Conservation (phyloP, 2,888 invertebrate species). For the Tortricodes alternella region DNA sequence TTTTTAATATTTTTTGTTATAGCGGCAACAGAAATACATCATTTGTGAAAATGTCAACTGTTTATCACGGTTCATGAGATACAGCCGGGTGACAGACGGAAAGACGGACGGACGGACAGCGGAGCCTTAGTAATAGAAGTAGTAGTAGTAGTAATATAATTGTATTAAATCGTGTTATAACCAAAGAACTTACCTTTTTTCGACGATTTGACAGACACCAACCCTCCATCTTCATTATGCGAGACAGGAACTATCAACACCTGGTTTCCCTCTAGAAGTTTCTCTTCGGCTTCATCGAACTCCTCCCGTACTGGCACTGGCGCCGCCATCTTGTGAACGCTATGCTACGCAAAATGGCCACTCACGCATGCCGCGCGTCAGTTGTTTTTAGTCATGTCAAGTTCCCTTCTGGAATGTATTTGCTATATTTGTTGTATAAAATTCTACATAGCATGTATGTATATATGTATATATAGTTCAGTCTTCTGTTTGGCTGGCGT, state of each 20-base stretch:
- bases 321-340: constrained; percentile 57
- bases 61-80: too few relatives aligned
- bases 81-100: too few relatives aligned
- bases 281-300: constrained; percentile 64
- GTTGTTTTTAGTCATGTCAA: constrained; percentile 32
- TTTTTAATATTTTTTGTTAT: too few relatives aligned
- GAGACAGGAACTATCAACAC: constrained; percentile 52
- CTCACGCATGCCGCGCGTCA: constrained; percentile 36
- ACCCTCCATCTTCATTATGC: constrained; percentile 44
- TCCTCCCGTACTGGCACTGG: constrained; percentile 51
- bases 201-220: constrained; percentile 62
- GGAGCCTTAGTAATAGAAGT: too few relatives aligned
- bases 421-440: constrained; percentile 38
- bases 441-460: constrained; percentile 44
- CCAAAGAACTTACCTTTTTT: constrained; percentile 77
- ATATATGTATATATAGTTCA: constrained; percentile 42
- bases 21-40: too few relatives aligned
- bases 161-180: too few relatives aligned
- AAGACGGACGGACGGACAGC: too few relatives aligned
- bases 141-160: too few relatives aligned
- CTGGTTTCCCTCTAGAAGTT: constrained; percentile 54
- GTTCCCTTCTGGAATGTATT: constrained; percentile 27
- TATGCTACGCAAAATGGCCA: constrained; percentile 47
- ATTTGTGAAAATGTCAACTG: too few relatives aligned
- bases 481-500: constrained; percentile 56